Base-by-base conservation (phyloP, 1,140 invertebrate genomes). In the Aphelinus atriplicis region DNA sequence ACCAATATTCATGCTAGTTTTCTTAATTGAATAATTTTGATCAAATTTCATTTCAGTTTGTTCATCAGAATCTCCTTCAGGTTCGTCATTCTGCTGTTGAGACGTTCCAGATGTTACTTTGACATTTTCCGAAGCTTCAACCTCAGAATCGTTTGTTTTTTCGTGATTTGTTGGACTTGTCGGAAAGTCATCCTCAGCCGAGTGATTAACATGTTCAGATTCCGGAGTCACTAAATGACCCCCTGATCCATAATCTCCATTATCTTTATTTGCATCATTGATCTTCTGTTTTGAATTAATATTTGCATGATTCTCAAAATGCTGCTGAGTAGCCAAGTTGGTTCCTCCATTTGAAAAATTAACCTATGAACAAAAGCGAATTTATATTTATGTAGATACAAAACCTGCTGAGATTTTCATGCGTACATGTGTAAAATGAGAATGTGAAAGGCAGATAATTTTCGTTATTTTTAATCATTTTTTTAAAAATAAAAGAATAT, bases 171-270 rank as follows among this genome's bases (percentile, higher is more conserved):
- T 51, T 50, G 7, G 9, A 62, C 4, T 47, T 10, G 3, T 9
- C 60, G 78, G 78, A 47, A 71, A 65, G 63, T 85, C 81, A 2
- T 81, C 73, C 71, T 84, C 79, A 4, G 74, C 80, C 3, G 78
- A 73, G 9, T 85, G 85, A 81, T 86, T 85, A 56, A 84, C 82
- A 60, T 86, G 84, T 43, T 84, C 83, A 3, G 82, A 63, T 7
- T 83, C 83, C 43, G 81, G 82, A 7, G 79, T 84, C 3, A 84
- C 80, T 1, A 82, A 9, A 26, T 84, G 73, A 48, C 84, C 81
- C 1, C 80, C 77, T 7, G 47, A 50, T 0, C 42, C 45, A 46
- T 64, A 75, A 65, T 66, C 50, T 56, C n/a, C n/a, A 46, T 53
- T 51, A 42, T 65, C n/a, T 58, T 80, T 10, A 73, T 65, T 6